Evolutionary conservation across 1,140 invertebrate genomes (phyloP).

Genomic region (Trichonephila inaurata): DNA sequence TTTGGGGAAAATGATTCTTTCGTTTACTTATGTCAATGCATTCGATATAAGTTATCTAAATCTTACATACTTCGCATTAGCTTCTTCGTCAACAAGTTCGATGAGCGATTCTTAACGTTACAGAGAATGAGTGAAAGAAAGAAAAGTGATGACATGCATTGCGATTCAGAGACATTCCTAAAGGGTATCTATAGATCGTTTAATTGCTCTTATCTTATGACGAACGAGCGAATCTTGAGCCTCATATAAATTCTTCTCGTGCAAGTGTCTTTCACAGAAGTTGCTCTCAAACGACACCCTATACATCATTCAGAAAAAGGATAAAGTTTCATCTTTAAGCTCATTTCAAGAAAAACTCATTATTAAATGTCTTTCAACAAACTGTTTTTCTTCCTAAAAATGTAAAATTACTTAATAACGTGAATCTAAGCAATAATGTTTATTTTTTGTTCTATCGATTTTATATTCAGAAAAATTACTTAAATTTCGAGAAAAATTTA

Average conservation of each 20-base stretch:
- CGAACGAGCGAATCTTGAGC: neutral
- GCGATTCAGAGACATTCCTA: neutral
- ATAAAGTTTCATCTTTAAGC: neutral
- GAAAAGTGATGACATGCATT: neutral
- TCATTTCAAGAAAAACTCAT: neutral
- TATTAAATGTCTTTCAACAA: neutral
- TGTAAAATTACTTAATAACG: no score
- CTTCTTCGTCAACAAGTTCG: no score
- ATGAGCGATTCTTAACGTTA: neutral
- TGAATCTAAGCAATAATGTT: no score
- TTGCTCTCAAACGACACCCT: neutral
- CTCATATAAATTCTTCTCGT: slow-evolving; percentile 31
- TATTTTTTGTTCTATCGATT: no score
- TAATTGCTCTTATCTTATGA: slow-evolving; percentile 18
- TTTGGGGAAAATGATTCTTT: no score
- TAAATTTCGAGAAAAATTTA: no score
- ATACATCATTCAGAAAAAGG: neutral
- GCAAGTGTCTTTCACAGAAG: slow-evolving; percentile 20
- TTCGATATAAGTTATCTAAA: neutral
- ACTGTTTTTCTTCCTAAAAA: neutral
- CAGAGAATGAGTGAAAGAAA: neutral
- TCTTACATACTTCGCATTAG: no score
- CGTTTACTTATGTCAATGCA: no score
- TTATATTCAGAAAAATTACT: no score
- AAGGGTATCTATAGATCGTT: neutral